Percentiles rank a stretch among this genome's conserved stretches.
Evolutionary conservation across 92 coral and sea anemone genomes (phyloP).

Genomic region (Desmophyllum pertusum): DNA sequence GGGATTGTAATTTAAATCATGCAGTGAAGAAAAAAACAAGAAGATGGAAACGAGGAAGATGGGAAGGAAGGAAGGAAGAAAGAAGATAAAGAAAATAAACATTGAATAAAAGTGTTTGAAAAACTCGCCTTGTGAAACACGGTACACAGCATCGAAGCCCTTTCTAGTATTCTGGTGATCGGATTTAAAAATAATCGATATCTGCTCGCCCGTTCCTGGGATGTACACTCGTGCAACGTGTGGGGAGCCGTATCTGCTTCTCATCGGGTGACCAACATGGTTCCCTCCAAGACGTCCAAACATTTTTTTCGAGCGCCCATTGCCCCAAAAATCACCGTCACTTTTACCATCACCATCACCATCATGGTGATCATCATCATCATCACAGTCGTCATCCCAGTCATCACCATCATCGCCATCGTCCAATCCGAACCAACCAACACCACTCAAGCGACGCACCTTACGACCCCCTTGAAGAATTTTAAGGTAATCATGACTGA

Average conservation of each 20-base stretch:
- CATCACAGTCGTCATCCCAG: background rate
- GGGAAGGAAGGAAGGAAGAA: background rate
- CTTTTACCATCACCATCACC: slow-evolving; percentile 1
- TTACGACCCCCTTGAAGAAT: slow-evolving; percentile 29
- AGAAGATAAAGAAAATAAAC: background rate
- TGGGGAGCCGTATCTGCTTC: slow-evolving; percentile 10
- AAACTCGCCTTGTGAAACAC: background rate
- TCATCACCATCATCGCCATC: slow-evolving; percentile 13
- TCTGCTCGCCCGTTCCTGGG: slow-evolving; percentile 37
- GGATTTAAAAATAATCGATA: slow-evolving; percentile 46
- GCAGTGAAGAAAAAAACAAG: background rate
- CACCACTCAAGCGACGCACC: slow-evolving; percentile 32
- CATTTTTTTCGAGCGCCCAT: slow-evolving; percentile 10
- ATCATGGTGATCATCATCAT: background rate
- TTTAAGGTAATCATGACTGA: slow-evolving; percentile 23
- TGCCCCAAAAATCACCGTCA: slow-evolving; percentile 1
- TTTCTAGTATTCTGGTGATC: slow-evolving; percentile 55
- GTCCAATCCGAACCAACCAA: background rate
- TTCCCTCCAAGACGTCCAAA: slow-evolving; percentile 32
- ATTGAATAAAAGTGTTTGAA: background rate
- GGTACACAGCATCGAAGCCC: slow-evolving; percentile 61
- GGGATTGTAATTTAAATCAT: no score
- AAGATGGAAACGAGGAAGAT: background rate
- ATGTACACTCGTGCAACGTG: slow-evolving; percentile 22
- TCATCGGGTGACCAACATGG: slow-evolving; percentile 32